Conservation (phyloP, 2,888 invertebrate genomes). For the Ypsolopha scabrella region DNA sequence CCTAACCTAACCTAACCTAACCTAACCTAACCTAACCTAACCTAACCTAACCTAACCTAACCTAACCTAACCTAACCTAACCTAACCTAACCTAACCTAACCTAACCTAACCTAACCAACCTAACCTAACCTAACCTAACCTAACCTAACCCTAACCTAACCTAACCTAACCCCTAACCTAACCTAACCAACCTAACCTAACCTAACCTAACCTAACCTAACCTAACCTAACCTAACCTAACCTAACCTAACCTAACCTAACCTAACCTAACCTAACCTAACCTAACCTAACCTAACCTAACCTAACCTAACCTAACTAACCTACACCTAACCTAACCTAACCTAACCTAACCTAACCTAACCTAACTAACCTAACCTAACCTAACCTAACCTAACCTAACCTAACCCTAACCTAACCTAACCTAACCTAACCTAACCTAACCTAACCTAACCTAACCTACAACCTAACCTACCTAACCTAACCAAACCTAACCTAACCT, state of each 20-base stretch:
- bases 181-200: not conserved
- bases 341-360: not conserved
- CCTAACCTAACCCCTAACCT: conserved; percentile 10
- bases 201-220: conserved; percentile 6
- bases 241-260: too few relatives aligned
- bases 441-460: conserved; percentile 5
- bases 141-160: conserved; percentile 9
- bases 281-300: too few relatives aligned
- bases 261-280: too few relatives aligned
- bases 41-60: too few relatives aligned
- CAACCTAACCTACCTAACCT: conserved; percentile 7
- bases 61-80: conserved; percentile 7
- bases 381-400: conserved; percentile 7
- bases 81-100: conserved; percentile 8
- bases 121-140: conserved; percentile 6
- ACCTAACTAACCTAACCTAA: conserved; percentile 4
- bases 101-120: too few relatives aligned
- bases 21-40: too few relatives aligned
- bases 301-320: not conserved
- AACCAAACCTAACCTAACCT: conserved; percentile 10
- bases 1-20: conserved; percentile 9
- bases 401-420: not conserved
- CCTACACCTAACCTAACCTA: conserved; percentile 4
- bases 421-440: conserved; percentile 5
- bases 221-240: conserved; percentile 2